Conservation (phyloP, 2,888 invertebrate species). For the Aricia artaxerxes region DNA sequence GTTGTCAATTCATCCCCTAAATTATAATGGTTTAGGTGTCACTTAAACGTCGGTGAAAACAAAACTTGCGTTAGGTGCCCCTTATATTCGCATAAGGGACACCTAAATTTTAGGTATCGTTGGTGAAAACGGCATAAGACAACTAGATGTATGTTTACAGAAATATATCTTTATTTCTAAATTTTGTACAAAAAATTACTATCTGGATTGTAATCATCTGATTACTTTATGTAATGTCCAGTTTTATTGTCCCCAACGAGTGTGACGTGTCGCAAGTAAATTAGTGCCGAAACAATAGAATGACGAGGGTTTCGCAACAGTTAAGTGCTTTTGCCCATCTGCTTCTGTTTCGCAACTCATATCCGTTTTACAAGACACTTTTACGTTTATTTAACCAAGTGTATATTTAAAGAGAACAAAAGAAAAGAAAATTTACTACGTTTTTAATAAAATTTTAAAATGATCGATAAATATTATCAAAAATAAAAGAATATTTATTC, state of each 20-base stretch:
- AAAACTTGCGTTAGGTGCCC: too few species aligned
- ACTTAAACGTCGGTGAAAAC: too few species aligned
- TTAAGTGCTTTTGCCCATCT: slow-evolving; percentile 15
- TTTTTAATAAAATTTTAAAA: too few species aligned
- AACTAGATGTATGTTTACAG: too few species aligned
- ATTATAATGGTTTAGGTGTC: too few species aligned
- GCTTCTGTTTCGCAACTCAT: neutral
- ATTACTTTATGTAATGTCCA: neutral
- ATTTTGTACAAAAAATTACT: neutral
- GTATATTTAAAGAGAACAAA: neutral
- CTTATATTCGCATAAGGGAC: too few species aligned
- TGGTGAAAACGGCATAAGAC: too few species aligned
- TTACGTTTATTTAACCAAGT: neutral
- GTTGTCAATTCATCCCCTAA: too few species aligned
- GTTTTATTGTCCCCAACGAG: neutral
- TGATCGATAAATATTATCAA: neutral
- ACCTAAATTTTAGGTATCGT: too few species aligned
- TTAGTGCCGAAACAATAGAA: slow-evolving; percentile 1
- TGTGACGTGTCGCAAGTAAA: slow-evolving; percentile 13
- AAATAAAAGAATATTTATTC: neutral
- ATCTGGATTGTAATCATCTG: neutral
- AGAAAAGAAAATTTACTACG: neutral
- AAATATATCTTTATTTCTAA: too few species aligned
- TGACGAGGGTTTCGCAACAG: slow-evolving; percentile 19
- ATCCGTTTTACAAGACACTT: slow-evolving; percentile 2